These are phyloP conservation scores for Sarcophaga rosellei DNA, from an alignment of 2,888 invertebrate genomes.

Conservation along the genomic window DNA sequence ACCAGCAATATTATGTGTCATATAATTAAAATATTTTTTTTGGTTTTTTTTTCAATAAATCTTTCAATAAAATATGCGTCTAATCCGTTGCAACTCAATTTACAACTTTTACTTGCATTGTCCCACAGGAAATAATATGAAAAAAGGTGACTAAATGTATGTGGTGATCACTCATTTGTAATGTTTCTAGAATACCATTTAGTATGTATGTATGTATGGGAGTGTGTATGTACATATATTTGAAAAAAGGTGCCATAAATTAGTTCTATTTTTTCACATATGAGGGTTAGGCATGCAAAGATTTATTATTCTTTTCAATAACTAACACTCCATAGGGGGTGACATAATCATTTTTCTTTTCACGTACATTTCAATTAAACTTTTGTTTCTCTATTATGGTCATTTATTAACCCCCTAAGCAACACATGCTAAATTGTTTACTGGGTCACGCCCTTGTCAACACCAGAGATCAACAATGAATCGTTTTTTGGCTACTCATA, in stretches of 20 bases:
- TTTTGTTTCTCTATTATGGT: neutral
- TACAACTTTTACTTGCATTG: neutral
- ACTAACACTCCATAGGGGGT: slow-evolving; percentile 43
- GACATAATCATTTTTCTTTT: slow-evolving; percentile 51
- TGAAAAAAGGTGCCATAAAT: too few species aligned
- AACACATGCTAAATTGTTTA: slow-evolving; percentile 39
- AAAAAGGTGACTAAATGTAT: neutral
- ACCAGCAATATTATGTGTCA: too few species aligned
- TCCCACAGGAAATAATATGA: neutral
- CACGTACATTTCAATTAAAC: neutral
- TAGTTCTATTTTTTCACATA: neutral
- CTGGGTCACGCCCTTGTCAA: slow-evolving; percentile 62
- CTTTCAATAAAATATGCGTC: neutral
- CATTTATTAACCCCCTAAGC: neutral
- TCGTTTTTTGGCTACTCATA: too few species aligned
- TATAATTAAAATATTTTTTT: too few species aligned
- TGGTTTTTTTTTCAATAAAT: too few species aligned
- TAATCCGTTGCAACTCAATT: neutral
- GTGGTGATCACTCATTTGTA: neutral
- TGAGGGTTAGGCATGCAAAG: neutral
- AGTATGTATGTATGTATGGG: too few species aligned
- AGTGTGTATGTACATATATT: neutral
- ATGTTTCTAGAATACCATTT: neutral
- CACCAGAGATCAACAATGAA: too few species aligned
- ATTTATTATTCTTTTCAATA: neutral